Percentiles rank a stretch among this genome's conserved stretches.
phyloP scores from a whole-genome alignment of 2,797 vertebrate species.

The Philypnodon macrostomus region DNA sequence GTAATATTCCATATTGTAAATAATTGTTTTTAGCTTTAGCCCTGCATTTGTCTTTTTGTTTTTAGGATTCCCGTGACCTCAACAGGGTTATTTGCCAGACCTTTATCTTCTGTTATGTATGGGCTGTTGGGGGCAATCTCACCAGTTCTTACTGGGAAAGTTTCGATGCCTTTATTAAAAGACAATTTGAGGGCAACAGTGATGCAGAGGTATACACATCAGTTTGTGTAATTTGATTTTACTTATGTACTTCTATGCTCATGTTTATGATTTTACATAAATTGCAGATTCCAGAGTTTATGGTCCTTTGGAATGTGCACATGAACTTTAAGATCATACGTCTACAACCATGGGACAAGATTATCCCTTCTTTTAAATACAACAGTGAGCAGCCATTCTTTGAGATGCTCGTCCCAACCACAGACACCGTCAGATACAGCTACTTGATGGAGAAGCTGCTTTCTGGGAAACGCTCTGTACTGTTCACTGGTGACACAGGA shows the following conservation, averaged over 20 bases:
- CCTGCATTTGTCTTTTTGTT: slow-evolving; percentile 34
- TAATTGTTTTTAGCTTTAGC: no score
- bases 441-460: slow-evolving; percentile 88
- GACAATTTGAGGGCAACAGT: slow-evolving; percentile 79
- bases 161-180: slow-evolving; percentile 80
- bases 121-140: slow-evolving; percentile 82
- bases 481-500: slow-evolving; percentile 86
- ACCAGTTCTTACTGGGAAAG: slow-evolving; percentile 74
- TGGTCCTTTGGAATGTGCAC: slow-evolving; percentile 81
- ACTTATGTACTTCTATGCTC: no score
- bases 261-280: slow-evolving; percentile 8
- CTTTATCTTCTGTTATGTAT: slow-evolving; percentile 85
- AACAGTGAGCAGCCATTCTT: slow-evolving; percentile 80
- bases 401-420: slow-evolving; percentile 88
- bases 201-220: slow-evolving; percentile 72
- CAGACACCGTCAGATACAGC: slow-evolving; percentile 85
- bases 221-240: neutral
- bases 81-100: slow-evolving; percentile 79
- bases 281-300: slow-evolving; percentile 77
- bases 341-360: slow-evolving; percentile 81
- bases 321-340: slow-evolving; percentile 79
- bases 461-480: slow-evolving; percentile 79
- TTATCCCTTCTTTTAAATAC: slow-evolving; percentile 83
- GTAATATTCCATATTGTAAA: no score
- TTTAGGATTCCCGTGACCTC: slow-evolving; percentile 73